These are phyloP conservation scores for Cyanoderma ruficeps DNA, from an alignment of 2,113 vertebrate species.

Conservation along the genomic window DNA sequence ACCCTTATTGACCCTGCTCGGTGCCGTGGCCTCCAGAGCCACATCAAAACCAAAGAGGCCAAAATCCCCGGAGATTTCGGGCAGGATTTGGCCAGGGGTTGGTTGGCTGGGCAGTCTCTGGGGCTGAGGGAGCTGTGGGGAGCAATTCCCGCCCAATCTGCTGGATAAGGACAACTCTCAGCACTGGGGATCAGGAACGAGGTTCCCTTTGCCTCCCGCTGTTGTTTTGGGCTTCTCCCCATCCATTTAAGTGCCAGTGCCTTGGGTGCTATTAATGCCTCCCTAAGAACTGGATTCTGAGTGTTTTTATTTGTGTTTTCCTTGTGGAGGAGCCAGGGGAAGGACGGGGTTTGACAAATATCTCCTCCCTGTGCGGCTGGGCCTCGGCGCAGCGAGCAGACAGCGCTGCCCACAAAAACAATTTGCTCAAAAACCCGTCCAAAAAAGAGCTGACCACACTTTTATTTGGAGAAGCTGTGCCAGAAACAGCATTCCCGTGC, in stretches of 20 bases:
- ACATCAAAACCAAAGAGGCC: not conserved
- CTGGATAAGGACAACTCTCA: accelerated
- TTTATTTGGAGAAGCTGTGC: slow-evolving; percentile 24
- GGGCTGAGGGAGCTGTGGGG: accelerated
- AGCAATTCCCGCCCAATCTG: not conserved
- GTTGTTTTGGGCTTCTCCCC: not conserved
- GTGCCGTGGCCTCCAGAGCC: not conserved
- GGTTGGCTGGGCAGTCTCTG: too few relatives aligned
- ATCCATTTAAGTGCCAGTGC: not conserved
- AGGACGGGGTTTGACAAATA: not conserved
- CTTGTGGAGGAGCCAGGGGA: not conserved
- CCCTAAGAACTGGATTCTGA: not conserved
- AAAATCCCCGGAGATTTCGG: not conserved
- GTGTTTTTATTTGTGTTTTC: not conserved
- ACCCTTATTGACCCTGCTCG: accelerated
- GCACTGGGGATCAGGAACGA: accelerated
- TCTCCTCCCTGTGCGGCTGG: slow-evolving; percentile 14
- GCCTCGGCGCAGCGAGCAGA: not conserved
- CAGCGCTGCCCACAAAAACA: not conserved
- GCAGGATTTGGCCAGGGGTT: not conserved
- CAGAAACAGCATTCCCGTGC: slow-evolving; percentile 43
- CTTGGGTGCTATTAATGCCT: slow-evolving; percentile 50
- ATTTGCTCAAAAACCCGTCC: slow-evolving; percentile 34
- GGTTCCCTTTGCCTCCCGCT: not conserved
- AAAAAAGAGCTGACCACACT: slow-evolving; percentile 58